Evolutionary conservation across 2,113 vertebrate species (phyloP), one percentile per base, ranked within the genome.

Genomic region (Edolisoma coerulescens): DNA sequence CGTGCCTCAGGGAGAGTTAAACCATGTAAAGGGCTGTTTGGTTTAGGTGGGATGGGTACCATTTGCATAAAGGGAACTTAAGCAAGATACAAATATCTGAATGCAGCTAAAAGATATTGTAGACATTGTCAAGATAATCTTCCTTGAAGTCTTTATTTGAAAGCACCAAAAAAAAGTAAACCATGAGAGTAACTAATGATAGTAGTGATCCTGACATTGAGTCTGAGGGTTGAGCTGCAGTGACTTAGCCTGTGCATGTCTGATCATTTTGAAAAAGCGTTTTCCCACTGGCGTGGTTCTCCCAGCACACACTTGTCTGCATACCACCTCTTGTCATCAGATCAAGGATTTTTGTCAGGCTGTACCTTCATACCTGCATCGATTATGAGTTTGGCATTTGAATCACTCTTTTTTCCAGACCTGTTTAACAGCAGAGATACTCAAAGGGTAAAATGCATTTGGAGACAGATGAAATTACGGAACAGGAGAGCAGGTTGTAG

Each of bases 181-280:
- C 13, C 5, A 49, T 16, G 22, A 76, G 7, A 82, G 20, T 9
- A 79, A 47, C 20, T 11, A 63, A 20, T 9, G 30, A 52, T 52
- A 39, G 52, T 6, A 52, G 35, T 22, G 27, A 69, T 68, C 21
- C 53, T 49, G 16, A 44, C 7, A 11, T 4, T 17, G 23, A 37
- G 4, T 39, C 14, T 88, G 0, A 0, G 22, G 17, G 17, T 11
- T 81, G 37, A 70, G 69, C 22, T 21, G 50, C n/a, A 53, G n/a
- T 78, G 47, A 47, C 11, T 67, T 67, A 27, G 20, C 27, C 52
- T 64, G 22, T 30, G 39, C 42, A 33, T 7, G 42, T 67, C 32
- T n/a, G 14, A 59, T 49, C 37, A 20, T 61, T 64, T 41, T 44
- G 45, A 64, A 85, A 75, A 75, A 28, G 16, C 45, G 19, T 24